Evolutionary conservation across 2,797 vertebrate genomes (phyloP).

Genomic region (Silurus aristotelis): DNA sequence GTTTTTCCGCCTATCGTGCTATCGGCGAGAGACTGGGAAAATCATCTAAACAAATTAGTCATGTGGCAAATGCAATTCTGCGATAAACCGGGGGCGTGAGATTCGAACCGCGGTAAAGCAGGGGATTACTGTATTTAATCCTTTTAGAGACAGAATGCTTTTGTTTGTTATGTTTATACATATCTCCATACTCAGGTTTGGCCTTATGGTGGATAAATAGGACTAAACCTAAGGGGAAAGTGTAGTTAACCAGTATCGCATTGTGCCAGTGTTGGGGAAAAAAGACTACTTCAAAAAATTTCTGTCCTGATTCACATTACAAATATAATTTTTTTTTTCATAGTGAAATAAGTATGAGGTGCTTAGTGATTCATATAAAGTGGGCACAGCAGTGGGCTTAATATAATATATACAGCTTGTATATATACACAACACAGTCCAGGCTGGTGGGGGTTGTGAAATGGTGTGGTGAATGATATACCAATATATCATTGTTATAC

Average conservation of each 20-base stretch:
- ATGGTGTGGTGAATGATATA: too few relatives aligned
- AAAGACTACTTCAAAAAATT: background rate
- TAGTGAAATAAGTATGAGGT: background rate
- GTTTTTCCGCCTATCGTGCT: too few relatives aligned
- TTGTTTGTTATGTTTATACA: background rate
- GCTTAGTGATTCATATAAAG: background rate
- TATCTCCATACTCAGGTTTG: background rate
- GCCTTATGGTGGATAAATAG: background rate
- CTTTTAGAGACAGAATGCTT: background rate
- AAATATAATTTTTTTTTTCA: background rate
- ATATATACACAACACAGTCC: too few relatives aligned
- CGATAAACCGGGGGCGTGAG: too few relatives aligned
- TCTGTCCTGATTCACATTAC: background rate
- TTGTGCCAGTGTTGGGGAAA: background rate
- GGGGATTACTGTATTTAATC: background rate
- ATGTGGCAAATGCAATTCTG: too few relatives aligned
- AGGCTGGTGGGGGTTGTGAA: too few relatives aligned
- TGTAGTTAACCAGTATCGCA: background rate
- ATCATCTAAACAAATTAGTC: too few relatives aligned
- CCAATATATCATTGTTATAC: too few relatives aligned
- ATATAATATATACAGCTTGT: too few relatives aligned
- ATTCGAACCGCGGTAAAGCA: too few relatives aligned
- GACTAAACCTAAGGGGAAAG: background rate
- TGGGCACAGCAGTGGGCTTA: too few relatives aligned
- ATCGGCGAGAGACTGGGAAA: too few relatives aligned